A percentile compares a stretch with the other conserved stretches of the same genome.
phyloP scores from a whole-genome alignment of 1,140 invertebrate genomes.

The Temnothorax curvispinosus region DNA sequence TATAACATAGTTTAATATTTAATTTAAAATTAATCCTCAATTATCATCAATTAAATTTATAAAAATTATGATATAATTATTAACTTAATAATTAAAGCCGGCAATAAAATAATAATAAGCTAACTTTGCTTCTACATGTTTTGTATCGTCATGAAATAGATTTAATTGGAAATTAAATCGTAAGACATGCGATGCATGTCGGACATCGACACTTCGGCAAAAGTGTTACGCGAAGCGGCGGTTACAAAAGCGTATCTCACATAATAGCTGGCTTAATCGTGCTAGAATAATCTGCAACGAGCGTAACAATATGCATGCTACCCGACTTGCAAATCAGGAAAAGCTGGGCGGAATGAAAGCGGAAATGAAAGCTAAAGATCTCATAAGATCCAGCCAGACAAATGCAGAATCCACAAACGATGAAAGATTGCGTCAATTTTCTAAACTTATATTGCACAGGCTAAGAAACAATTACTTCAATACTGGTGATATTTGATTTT shows the following conservation, averaged over 20 bases:
- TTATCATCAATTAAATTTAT: background rate
- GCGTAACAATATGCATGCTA: constrained; percentile 38
- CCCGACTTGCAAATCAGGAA: constrained; percentile 20
- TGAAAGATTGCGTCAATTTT: background rate
- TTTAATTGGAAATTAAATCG: background rate
- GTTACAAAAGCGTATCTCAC: constrained; percentile 46
- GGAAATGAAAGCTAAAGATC: constrained; percentile 44
- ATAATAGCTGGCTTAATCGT: constrained; percentile 37
- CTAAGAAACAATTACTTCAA: background rate
- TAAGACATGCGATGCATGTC: background rate
- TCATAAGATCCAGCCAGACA: constrained; percentile 12
- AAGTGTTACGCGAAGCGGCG: constrained; percentile 59
- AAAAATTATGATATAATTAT: background rate
- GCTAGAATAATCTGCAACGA: constrained; percentile 42
- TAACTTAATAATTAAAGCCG: background rate
- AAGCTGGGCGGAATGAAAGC: constrained; percentile 29
- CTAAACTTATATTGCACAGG: background rate
- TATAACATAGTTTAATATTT: background rate
- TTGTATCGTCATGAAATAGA: background rate
- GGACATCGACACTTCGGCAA: constrained; percentile 17
- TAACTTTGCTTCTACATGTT: background rate
- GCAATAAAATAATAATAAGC: background rate
- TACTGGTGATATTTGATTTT: background rate
- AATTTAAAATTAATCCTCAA: background rate
- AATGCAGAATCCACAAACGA: constrained; percentile 4